Evolutionary conservation across 2,113 vertebrate species (phyloP).

Genomic region (Rissa tridactyla): DNA sequence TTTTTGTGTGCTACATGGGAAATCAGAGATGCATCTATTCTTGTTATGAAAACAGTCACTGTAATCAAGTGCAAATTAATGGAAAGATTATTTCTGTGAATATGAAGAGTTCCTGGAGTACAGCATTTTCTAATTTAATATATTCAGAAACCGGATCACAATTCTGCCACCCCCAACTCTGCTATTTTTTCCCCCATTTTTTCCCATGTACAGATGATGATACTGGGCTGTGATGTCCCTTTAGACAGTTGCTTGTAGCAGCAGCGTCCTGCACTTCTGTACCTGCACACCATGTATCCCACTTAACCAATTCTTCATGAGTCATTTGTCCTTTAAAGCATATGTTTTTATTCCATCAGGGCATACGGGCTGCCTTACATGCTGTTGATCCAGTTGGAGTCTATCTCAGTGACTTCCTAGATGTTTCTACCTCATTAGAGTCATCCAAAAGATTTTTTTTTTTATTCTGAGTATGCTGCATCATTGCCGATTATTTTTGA

Average conservation of each 20-base stretch:
- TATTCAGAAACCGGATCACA: neutral
- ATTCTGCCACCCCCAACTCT: neutral
- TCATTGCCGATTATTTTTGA: neutral
- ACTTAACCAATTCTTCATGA: neutral
- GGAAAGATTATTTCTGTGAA: neutral
- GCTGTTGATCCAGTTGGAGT: neutral
- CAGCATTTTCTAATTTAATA: neutral
- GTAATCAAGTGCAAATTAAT: neutral
- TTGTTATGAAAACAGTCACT: neutral
- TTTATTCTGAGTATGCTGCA: neutral
- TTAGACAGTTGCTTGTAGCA: neutral
- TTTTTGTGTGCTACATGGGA: neutral
- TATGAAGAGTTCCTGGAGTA: neutral
- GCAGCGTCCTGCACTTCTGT: neutral
- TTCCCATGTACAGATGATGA: neutral
- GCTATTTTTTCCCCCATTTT: neutral
- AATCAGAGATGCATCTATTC: neutral
- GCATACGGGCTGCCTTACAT: neutral
- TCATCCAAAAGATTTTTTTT: neutral
- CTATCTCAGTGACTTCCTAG: neutral
- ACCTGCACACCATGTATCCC: neutral
- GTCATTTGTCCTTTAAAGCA: slow-evolving; percentile 14
- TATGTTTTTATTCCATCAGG: neutral
- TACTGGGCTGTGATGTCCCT: neutral
- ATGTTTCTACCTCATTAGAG: neutral